These are phyloP conservation scores for Oscheius myriophilus DNA, from an alignment of 2,888 invertebrate genomes.

Conservation along the genomic window DNA sequence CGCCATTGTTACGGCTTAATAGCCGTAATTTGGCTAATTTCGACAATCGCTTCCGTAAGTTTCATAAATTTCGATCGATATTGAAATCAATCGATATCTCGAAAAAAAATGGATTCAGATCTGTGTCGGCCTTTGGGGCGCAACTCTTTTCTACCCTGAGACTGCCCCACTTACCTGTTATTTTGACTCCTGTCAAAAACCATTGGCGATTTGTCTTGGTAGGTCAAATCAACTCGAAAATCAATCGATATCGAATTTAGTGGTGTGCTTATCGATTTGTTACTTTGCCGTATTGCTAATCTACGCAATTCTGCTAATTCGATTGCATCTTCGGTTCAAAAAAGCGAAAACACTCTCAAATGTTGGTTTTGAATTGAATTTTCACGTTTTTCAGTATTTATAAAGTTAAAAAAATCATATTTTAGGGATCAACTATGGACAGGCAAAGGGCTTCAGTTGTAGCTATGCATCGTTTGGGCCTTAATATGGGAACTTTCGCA, in stretches of 20 bases:
- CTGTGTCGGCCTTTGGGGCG: conserved; percentile 61
- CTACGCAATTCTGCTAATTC: conserved; percentile 54
- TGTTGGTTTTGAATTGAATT: background rate
- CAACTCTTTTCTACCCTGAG: conserved; percentile 65
- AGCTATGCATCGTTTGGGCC: conserved; percentile 60
- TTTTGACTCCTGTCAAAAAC: conserved; percentile 56
- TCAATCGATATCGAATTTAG: conserved; percentile 12
- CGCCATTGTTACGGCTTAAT: conserved; percentile 53
- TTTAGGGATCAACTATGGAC: conserved; percentile 15
- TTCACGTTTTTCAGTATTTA: conserved; percentile 2
- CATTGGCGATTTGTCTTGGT: conserved; percentile 57
- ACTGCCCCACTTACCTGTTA: conserved; percentile 62
- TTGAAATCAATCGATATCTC: background rate
- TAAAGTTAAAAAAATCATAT: background rate
- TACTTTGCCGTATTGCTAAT: conserved; percentile 56
- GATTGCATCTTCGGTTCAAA: conserved; percentile 33
- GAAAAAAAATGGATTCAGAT: conserved; percentile 44
- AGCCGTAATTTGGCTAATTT: conserved; percentile 57
- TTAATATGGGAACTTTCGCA: conserved; percentile 60
- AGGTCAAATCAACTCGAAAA: background rate
- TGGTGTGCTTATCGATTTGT: conserved; percentile 52
- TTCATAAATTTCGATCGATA: conserved; percentile 38
- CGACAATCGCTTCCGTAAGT: conserved; percentile 56
- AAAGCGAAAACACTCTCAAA: conserved; percentile 4
- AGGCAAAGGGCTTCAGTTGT: conserved; percentile 11